Evolutionary conservation across 2,797 vertebrate species (phyloP), one percentile per base, ranked within the genome.

Genomic region (Schizopygopsis pylzovi): DNA sequence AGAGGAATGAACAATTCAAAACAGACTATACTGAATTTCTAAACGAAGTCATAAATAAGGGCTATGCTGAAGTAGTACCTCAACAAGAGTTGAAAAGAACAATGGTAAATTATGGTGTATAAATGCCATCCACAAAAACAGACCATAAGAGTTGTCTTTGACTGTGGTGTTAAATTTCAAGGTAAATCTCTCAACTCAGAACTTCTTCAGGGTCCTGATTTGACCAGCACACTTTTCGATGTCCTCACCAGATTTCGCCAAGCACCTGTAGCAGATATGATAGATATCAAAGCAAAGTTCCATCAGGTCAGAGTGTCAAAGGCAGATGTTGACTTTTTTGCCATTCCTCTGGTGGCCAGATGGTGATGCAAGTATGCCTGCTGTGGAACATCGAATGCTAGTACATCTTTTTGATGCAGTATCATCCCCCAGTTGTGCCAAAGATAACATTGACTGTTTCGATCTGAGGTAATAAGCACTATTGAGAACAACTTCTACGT

Each of bases 291-390:
- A 43, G 47, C 75, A 22, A 84, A 79, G 85, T 83, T 78, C 6
- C 47, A 68, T 28, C 56, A 78, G 28, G 71, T 86, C 2, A 81
- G 41, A 22, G 82, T 84, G 1, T 37, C 49, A 16, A 49, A 16
- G 15, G 10, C 37, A 47, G 25, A 85, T 80, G 43, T 71, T 61
- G 70, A 88, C 16, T 16, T 86, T 86, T 1, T 22, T 87, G 0
- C 11, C 84, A 1, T 91, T 89, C 72, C 85, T 72, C 3, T 72
- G 76, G 77, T 85, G 77, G 83, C 15, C 52, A 72, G 22, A 37
- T 7, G 41, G 52, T 9, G 16, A 80, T 41, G 7, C 49, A 61
- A 22, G 68, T 16, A 63, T 81, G 15, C 33, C 56, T 18, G 59
- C 70, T 33, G 13, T 77, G n/a, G 83, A 85, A n/a, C 63, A 87